Conservation (phyloP, 2,888 invertebrate genomes). For the Cheilosia vernalis region DNA sequence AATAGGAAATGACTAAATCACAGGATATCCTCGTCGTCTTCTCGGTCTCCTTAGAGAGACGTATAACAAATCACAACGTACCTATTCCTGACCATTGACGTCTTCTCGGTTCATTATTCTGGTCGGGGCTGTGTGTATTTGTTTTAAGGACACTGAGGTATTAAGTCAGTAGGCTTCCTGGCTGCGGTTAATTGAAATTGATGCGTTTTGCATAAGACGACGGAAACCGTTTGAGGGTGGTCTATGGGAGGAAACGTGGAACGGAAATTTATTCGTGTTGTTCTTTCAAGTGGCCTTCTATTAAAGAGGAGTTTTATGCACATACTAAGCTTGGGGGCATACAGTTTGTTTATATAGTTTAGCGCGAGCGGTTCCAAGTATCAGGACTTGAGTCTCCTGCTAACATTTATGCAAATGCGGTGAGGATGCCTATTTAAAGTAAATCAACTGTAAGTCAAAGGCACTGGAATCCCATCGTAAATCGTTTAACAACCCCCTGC, state of each 20-base stretch:
- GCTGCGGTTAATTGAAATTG: conserved; percentile 70
- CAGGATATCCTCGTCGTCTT: conserved; percentile 66
- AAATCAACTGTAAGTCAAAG: conserved; percentile 21
- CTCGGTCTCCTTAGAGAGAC: conserved; percentile 40
- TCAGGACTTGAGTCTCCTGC: background rate
- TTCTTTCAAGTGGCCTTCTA: background rate
- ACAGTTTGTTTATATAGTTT: background rate
- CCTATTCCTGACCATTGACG: conserved; percentile 39
- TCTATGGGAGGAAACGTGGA: background rate
- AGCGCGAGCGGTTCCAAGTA: background rate
- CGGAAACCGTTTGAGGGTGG: background rate
- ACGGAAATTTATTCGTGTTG: conserved; percentile 14
- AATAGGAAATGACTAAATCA: conserved; percentile 73
- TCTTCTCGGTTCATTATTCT: conserved; percentile 21
- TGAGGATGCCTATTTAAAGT: background rate
- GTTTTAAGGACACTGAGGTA: conserved; percentile 44
- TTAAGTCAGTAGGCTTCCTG: conserved; percentile 54
- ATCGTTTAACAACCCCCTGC: conserved; percentile 43
- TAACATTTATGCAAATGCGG: background rate
- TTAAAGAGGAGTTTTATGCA: background rate
- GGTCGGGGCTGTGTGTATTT: conserved; percentile 6
- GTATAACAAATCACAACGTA: conserved; percentile 57
- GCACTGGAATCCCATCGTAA: conserved; percentile 20
- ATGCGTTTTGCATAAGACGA: conserved; percentile 37
- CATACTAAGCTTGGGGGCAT: background rate